phyloP scores from a whole-genome alignment of 2,888 invertebrate genomes.

The Polylopha cassiicola region DNA sequence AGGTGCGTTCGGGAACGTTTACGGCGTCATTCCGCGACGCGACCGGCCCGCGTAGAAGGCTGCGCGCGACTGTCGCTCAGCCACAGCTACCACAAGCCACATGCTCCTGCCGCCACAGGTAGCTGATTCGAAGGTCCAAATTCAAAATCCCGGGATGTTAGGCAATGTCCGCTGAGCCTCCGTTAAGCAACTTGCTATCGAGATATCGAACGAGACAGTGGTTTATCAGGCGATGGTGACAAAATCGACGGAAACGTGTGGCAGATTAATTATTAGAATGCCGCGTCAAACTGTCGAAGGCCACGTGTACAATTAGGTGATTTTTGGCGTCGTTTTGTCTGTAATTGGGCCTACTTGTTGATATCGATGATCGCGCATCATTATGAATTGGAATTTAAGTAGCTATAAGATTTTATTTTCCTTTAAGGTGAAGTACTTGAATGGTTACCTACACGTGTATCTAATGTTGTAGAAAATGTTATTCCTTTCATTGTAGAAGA shows the following conservation, averaged over 20 bases:
- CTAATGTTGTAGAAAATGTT: too few relatives aligned
- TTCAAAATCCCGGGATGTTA: slow-evolving; percentile 46
- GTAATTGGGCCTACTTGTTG: too few relatives aligned
- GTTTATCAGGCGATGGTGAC: background rate
- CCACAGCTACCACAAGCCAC: slow-evolving; percentile 43
- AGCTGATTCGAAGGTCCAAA: slow-evolving; percentile 53
- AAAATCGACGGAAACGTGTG: background rate
- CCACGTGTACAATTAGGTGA: slow-evolving; percentile 2
- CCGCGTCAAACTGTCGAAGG: background rate
- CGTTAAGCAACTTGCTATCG: slow-evolving; percentile 23
- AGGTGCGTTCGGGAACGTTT: slow-evolving; percentile 46
- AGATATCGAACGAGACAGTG: slow-evolving; percentile 10
- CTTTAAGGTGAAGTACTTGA: too few relatives aligned
- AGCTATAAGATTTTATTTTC: too few relatives aligned
- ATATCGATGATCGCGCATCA: too few relatives aligned
- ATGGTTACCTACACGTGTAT: too few relatives aligned
- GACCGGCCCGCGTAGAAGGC: slow-evolving; percentile 68
- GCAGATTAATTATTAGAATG: background rate
- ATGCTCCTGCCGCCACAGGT: slow-evolving; percentile 66
- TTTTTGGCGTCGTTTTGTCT: too few relatives aligned
- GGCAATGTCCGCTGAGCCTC: slow-evolving; percentile 33
- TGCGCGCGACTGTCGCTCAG: slow-evolving; percentile 69
- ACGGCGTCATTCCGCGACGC: slow-evolving; percentile 53
- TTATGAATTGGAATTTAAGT: too few relatives aligned
- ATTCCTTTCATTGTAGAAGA: too few relatives aligned